Conservation (phyloP, 2,797 vertebrate genomes). For the Valencia hispanica region DNA sequence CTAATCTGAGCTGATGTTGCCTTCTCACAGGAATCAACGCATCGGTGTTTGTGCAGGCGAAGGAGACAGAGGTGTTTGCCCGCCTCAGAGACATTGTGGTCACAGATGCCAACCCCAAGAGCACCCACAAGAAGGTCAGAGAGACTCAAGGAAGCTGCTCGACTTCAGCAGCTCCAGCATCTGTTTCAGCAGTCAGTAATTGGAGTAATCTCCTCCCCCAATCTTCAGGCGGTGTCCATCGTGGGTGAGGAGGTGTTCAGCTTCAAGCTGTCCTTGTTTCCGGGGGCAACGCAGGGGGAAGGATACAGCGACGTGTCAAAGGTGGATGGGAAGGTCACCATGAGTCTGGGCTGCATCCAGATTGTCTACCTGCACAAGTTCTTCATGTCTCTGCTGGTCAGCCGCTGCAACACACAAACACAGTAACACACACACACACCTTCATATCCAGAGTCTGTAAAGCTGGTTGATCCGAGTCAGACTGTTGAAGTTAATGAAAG, state of each 20-base stretch:
- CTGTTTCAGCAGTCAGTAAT: too few relatives aligned
- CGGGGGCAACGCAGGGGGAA: conserved; percentile 86
- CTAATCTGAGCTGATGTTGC: not conserved
- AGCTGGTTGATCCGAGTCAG: not conserved
- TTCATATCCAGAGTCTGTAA: not conserved
- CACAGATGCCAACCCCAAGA: conserved; percentile 87
- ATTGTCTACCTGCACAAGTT: conserved; percentile 95
- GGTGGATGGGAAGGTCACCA: conserved; percentile 87
- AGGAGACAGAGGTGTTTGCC: conserved; percentile 86
- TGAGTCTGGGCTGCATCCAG: conserved; percentile 93
- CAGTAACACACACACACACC: not conserved
- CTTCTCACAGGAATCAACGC: conserved; percentile 86
- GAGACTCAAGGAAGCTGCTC: not conserved
- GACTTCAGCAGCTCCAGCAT: not conserved
- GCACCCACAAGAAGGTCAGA: conserved; percentile 89
- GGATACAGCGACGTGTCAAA: conserved; percentile 88
- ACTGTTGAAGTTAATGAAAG: not conserved
- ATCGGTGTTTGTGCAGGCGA: conserved; percentile 85
- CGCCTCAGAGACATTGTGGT: conserved; percentile 91
- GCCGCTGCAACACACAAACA: conserved; percentile 26
- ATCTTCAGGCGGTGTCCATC: conserved; percentile 90
- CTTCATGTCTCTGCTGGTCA: conserved; percentile 91
- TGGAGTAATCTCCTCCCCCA: not conserved
- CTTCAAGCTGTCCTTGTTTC: conserved; percentile 88
- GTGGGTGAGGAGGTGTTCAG: conserved; percentile 95